Percentiles rank a stretch among this genome's conserved stretches.
These are phyloP conservation scores for Hemaris fuciformis DNA, from an alignment of 2,888 invertebrate genomes.

Conservation along the genomic window DNA sequence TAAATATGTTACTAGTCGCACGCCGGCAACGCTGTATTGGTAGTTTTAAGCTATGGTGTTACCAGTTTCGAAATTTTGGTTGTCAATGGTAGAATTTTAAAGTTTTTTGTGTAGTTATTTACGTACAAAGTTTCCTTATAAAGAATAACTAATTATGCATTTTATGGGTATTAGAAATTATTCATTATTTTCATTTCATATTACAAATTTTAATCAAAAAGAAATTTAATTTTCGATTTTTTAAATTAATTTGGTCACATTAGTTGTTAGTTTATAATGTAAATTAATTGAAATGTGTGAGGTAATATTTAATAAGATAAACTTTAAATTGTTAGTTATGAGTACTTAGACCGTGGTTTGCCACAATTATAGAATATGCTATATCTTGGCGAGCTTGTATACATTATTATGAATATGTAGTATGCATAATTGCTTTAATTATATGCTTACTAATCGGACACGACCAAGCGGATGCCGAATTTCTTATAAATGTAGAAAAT, in stretches of 20 bases:
- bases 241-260: not conserved
- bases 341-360: too few relatives aligned
- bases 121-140: not conserved
- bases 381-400: not conserved
- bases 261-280: not conserved
- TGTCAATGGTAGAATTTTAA: conserved; percentile 19
- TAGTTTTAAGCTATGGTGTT: conserved; percentile 3
- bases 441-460: not conserved
- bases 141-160: not conserved
- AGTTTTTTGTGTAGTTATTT: conserved; percentile 20
- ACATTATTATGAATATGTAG: not conserved
- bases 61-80: conserved; percentile 20
- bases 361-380: too few relatives aligned
- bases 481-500: not conserved
- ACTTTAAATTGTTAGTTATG: too few relatives aligned
- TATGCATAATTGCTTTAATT: not conserved
- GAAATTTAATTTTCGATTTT: too few relatives aligned
- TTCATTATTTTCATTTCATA: not conserved
- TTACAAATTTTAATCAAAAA: too few relatives aligned
- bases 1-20: conserved; percentile 1
- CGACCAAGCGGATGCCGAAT: not conserved
- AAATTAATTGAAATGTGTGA: too few relatives aligned
- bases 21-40: not conserved
- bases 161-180: not conserved
- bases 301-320: not conserved